A percentile compares a stretch with the other conserved stretches of the same genome.
phyloP scores from a whole-genome alignment of 2,888 invertebrate species.

The Trachelus troglodyta region DNA sequence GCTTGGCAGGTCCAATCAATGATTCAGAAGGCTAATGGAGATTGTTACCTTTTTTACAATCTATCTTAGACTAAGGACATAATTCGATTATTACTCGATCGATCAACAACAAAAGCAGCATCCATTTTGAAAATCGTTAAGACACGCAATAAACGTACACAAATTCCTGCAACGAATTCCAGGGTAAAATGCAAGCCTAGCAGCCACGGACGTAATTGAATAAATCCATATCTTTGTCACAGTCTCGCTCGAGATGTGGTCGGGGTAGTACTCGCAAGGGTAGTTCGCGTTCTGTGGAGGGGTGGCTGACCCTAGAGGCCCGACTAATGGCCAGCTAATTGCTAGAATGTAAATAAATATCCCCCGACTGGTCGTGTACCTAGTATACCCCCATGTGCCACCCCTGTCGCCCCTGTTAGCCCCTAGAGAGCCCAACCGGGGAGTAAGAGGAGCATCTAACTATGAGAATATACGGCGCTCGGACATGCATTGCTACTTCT shows the following conservation, averaged over 20 bases:
- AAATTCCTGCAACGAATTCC: neutral
- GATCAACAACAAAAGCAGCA: neutral
- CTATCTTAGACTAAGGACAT: too few relatives aligned
- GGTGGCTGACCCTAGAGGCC: constrained; percentile 38
- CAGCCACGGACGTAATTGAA: constrained; percentile 27
- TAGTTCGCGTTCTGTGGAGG: constrained; percentile 18
- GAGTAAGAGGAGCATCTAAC: constrained; percentile 25
- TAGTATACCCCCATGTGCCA: constrained; percentile 26
- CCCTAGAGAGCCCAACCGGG: constrained; percentile 35
- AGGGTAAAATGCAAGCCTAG: neutral
- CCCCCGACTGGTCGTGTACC: constrained; percentile 47
- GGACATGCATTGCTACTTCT: constrained; percentile 60
- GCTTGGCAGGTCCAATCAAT: constrained; percentile 36
- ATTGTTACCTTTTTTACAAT: constrained; percentile 23
- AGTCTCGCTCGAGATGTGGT: constrained; percentile 35
- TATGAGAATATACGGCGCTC: constrained; percentile 62
- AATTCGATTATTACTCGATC: neutral
- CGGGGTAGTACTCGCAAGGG: constrained; percentile 20
- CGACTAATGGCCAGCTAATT: constrained; percentile 63
- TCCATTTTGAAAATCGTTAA: neutral
- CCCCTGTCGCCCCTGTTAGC: constrained; percentile 20
- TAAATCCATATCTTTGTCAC: constrained; percentile 37
- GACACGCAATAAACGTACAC: neutral
- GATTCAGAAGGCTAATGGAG: constrained; percentile 37
- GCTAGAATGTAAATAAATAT: constrained; percentile 65